phyloP scores from a whole-genome alignment of 1,140 invertebrate species.

The Anastatus disparis region DNA sequence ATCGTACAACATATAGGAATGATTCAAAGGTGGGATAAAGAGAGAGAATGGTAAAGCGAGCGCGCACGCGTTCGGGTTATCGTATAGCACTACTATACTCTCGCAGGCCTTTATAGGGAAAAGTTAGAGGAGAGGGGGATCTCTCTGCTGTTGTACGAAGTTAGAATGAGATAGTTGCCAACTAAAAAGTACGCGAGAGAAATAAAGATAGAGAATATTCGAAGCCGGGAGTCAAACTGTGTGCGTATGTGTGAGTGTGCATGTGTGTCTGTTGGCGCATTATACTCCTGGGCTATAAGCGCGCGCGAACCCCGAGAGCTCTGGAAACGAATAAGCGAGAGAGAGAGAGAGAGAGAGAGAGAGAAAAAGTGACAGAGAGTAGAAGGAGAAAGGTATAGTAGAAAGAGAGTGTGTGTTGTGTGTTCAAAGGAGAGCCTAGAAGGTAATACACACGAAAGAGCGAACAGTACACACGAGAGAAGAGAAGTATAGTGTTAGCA shows the following conservation, averaged over 20 bases:
- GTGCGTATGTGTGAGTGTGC: slow-evolving; percentile 41
- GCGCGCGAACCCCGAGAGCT: too few relatives aligned
- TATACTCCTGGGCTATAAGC: slow-evolving; percentile 14
- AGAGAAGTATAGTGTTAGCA: too few relatives aligned
- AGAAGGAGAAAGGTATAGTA: slow-evolving; percentile 21
- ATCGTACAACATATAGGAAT: too few relatives aligned
- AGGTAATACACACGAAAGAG: too few relatives aligned
- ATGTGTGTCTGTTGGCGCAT: slow-evolving; percentile 43
- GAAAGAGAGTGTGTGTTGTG: too few relatives aligned
- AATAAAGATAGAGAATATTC: too few relatives aligned
- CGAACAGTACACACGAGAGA: slow-evolving; percentile 62
- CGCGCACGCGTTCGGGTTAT: slow-evolving; percentile 34
- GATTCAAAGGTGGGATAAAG: slow-evolving; percentile 43
- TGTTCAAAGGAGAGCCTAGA: too few relatives aligned
- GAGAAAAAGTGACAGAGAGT: slow-evolving; percentile 56
- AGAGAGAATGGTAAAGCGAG: slow-evolving; percentile 37
- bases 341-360: neutral
- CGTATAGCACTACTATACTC: slow-evolving; percentile 5
- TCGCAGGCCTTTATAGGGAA: slow-evolving; percentile 16
- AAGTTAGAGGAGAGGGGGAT: slow-evolving; percentile 45
- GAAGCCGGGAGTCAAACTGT: too few relatives aligned
- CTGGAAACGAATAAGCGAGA: slow-evolving; percentile 30
- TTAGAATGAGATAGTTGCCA: too few relatives aligned
- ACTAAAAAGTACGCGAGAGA: too few relatives aligned
- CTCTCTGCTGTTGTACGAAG: too few relatives aligned